These are phyloP conservation scores for Listronotus bonariensis DNA, from an alignment of 1,140 invertebrate genomes.

Conservation along the genomic window DNA sequence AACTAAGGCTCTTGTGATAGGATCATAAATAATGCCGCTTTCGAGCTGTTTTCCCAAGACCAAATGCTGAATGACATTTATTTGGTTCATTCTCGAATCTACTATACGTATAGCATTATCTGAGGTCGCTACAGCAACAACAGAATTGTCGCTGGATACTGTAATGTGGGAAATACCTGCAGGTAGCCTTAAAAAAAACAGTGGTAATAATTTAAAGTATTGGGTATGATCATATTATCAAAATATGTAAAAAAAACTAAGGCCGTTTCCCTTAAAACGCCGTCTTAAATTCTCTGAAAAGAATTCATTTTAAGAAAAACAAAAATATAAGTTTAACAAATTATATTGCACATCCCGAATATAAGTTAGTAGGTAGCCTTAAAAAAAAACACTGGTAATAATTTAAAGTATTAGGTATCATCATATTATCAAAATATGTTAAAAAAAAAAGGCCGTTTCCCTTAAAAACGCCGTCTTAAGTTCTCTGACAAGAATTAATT, in stretches of 20 bases:
- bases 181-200: slow-evolving; percentile 57
- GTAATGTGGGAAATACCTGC: slow-evolving; percentile 70
- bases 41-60: slow-evolving; percentile 66
- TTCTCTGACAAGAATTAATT: no score
- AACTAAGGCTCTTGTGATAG: slow-evolving; percentile 68
- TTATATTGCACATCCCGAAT: no score
- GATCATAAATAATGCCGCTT: slow-evolving; percentile 70
- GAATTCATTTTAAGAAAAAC: no score
- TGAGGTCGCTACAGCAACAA: slow-evolving; percentile 68
- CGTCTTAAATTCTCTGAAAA: no score
- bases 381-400: slow-evolving; percentile 2
- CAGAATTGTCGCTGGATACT: slow-evolving; percentile 67
- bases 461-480: no score
- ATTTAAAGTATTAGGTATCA: neutral
- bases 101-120: slow-evolving; percentile 79
- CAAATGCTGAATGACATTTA: slow-evolving; percentile 70
- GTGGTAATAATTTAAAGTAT: neutral
- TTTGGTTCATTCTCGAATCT: slow-evolving; percentile 63
- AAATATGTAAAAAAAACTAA: no score
- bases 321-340: no score
- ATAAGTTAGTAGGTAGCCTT: slow-evolving; percentile 67
- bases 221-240: no score
- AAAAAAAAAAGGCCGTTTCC: no score
- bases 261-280: no score
- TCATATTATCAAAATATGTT: no score